phyloP scores from a whole-genome alignment of 2,113 vertebrate genomes.

The Pteropus alecto region DNA sequence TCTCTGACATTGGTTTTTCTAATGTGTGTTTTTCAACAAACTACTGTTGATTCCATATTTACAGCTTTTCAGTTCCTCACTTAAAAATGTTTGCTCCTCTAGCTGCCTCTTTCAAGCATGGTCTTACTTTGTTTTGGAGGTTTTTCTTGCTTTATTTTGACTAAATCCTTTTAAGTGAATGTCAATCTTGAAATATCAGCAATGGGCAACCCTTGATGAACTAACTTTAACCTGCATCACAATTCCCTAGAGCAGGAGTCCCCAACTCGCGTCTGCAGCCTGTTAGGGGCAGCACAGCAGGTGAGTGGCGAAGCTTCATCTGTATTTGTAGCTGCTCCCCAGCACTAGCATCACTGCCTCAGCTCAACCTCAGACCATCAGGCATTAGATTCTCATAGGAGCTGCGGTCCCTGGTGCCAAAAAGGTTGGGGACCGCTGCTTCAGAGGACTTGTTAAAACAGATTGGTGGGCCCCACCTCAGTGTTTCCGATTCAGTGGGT shows the following conservation, averaged over 20 bases:
- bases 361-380: no score
- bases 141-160: constrained; percentile 5
- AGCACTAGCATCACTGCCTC: no score
- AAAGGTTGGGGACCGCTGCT: no score
- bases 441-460: background rate
- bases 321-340: no score
- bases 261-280: no score
- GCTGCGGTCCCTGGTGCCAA: no score
- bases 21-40: background rate
- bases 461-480: background rate
- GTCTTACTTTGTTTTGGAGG: background rate
- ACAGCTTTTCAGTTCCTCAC: background rate
- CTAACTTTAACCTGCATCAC: background rate
- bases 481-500: background rate
- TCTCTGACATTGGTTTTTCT: background rate
- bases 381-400: no score
- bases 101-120: background rate
- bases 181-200: background rate
- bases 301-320: no score
- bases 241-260: background rate
- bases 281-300: no score
- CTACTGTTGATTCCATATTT: background rate
- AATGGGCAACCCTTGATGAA: background rate
- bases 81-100: background rate
- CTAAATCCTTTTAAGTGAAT: background rate